A percentile compares a stretch with the other conserved stretches of the same genome.
Evolutionary conservation across 1,140 invertebrate genomes (phyloP).

Genomic region (Bombus confusus): DNA sequence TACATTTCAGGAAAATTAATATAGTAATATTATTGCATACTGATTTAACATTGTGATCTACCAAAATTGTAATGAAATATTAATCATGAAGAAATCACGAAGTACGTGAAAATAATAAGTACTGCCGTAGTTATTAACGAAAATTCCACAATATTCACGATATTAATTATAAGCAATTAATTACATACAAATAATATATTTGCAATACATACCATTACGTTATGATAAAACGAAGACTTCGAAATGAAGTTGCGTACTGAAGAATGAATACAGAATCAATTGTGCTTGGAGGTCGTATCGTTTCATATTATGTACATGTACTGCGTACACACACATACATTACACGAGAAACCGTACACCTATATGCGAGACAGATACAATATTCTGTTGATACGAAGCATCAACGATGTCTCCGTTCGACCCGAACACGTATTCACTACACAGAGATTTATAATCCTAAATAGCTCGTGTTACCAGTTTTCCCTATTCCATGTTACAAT

Average conservation of each 20-base stretch:
- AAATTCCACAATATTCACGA: too few species aligned
- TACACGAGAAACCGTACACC: not conserved
- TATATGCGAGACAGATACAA: slow-evolving; percentile 20
- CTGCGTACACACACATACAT: not conserved
- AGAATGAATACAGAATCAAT: not conserved
- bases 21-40: not conserved
- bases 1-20: not conserved
- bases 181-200: not conserved
- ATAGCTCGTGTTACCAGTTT: slow-evolving; percentile 42
- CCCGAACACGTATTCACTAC: not conserved
- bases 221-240: not conserved
- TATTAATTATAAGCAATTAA: not conserved
- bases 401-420: not conserved
- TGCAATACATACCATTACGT: not conserved
- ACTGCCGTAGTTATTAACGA: too few species aligned
- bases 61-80: not conserved
- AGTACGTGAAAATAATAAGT: too few species aligned
- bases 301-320: not conserved
- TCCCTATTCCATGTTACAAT: not conserved
- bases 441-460: slow-evolving; percentile 41
- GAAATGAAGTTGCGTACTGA: not conserved
- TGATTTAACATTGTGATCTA: not conserved
- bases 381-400: slow-evolving; percentile 45
- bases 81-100: not conserved
- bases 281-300: not conserved